A percentile compares a stretch with the other conserved stretches of the same genome.
Conservation (phyloP, 2,797 vertebrate species). For the Crenichthys baileyi region DNA sequence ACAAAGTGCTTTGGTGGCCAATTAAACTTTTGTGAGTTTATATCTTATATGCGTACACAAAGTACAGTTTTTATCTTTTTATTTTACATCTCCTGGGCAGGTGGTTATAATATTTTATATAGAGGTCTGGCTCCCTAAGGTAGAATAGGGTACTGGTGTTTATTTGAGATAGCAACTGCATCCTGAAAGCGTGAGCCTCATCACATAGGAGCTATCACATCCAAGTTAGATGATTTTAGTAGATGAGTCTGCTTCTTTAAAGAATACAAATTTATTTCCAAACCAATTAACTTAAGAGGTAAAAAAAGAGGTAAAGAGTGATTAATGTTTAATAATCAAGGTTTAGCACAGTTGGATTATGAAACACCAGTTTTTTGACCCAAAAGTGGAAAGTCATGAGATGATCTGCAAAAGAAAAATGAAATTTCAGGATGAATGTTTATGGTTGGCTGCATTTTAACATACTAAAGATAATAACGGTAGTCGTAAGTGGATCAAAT, state of each 20-base stretch:
- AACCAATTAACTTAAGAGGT: background rate
- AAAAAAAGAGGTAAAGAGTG: background rate
- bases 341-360: background rate
- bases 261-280: background rate
- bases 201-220: background rate
- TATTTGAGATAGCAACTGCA: background rate
- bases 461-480: background rate
- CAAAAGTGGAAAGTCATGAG: background rate
- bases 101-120: background rate
- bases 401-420: background rate
- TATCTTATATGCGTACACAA: background rate
- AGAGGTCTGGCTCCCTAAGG: background rate
- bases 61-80: conserved; percentile 6
- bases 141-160: background rate
- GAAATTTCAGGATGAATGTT: background rate
- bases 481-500: conserved; percentile 2
- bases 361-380: background rate
- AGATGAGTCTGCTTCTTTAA: conserved; percentile 3
- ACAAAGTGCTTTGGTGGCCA: background rate
- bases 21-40: background rate
- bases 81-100: conserved; percentile 30
- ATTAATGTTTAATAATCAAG: background rate
- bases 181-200: conserved; percentile 3
- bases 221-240: background rate
- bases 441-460: background rate